Evolutionary conservation across 1,140 invertebrate species (phyloP), one percentile per base, ranked within the genome.

Genomic region (Dufourea novaeangliae): DNA sequence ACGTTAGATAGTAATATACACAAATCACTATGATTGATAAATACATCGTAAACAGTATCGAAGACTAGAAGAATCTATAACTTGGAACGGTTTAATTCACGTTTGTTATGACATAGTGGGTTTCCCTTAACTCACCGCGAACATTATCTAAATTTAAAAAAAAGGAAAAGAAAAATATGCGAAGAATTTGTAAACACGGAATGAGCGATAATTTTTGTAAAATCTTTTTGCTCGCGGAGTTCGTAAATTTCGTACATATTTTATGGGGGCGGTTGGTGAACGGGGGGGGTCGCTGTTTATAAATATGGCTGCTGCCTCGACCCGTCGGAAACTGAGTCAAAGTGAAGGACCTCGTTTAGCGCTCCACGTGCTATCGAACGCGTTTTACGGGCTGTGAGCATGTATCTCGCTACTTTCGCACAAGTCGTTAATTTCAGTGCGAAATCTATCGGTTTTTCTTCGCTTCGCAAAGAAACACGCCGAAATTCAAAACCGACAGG

Each of bases 311-410:
- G n/a, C 22, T 20, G 14, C 8, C 46, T 8, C 12, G 22, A 34
- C 27, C 25, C 50, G 34, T 41, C 29, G 54, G 66, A 50, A 68
- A 44, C 54, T 41, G 52, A 70, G 54, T 76, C 66, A 70, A 71
- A 77, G 67, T 63, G 67, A 54, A 71, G 68, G 56, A 63, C 57
- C 75, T 77, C 57, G 8, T 71, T 77, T 54, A 62, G 44, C 44
- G 50, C 57, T 41, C 75, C 75, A 71, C 57, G 75, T 77, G 75
- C 34, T 54, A 63, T 71, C 57, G 44, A 71, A 71, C 67, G 67
- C 27, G 75, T 71, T 77, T 77, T 71, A 77, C 75, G 68, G 75
- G 54, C 37, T 44, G 68, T 62, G 75, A 77, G 68, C 68, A 63
- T 39, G n/a, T 62, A 71, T 70, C 57, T 57, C 56, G 57, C 67